Evolutionary conservation across 2,113 vertebrate genomes (phyloP).

Genomic region (Macquaria ambigua): DNA sequence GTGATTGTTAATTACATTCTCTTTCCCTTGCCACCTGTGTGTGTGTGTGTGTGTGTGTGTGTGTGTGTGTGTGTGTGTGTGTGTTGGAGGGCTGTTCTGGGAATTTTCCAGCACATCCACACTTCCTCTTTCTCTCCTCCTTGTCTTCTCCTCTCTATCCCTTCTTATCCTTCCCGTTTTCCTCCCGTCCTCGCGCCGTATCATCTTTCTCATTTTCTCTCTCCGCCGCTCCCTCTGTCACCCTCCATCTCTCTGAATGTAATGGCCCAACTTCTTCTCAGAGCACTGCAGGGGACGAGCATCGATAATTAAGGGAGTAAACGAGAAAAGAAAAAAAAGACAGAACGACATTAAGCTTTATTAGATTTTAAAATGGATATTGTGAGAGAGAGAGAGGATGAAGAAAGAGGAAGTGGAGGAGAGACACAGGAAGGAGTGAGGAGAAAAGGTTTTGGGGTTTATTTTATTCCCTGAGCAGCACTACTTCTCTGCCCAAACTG

Average conservation of each 20-base stretch:
- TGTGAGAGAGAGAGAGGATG: not conserved
- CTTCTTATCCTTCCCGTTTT: not conserved
- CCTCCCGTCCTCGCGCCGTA: not conserved
- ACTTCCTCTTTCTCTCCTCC: no score
- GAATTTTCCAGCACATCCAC: not conserved
- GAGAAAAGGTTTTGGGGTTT: not conserved
- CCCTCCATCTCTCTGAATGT: constrained; percentile 31
- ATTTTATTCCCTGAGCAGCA: not conserved
- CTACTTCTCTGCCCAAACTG: not conserved
- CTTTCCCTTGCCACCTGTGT: constrained; percentile 61
- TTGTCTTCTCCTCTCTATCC: not conserved
- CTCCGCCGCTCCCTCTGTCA: not conserved
- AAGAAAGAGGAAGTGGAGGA: not conserved
- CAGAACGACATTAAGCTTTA: constrained; percentile 9
- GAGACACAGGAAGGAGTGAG: not conserved
- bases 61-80: constrained; percentile 38
- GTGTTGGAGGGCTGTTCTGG: not conserved
- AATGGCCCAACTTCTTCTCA: constrained; percentile 45
- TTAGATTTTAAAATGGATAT: constrained; percentile 7
- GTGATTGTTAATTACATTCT: constrained; percentile 80
- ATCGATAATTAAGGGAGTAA: constrained; percentile 53
- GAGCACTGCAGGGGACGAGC: constrained; percentile 31
- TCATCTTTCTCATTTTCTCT: constrained; percentile 1
- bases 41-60: constrained; percentile 38
- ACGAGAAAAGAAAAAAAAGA: not conserved